Evolutionary conservation across 2,113 vertebrate genomes (phyloP), one percentile per base, ranked within the genome.

Genomic region (Gallinago paraguaiae): DNA sequence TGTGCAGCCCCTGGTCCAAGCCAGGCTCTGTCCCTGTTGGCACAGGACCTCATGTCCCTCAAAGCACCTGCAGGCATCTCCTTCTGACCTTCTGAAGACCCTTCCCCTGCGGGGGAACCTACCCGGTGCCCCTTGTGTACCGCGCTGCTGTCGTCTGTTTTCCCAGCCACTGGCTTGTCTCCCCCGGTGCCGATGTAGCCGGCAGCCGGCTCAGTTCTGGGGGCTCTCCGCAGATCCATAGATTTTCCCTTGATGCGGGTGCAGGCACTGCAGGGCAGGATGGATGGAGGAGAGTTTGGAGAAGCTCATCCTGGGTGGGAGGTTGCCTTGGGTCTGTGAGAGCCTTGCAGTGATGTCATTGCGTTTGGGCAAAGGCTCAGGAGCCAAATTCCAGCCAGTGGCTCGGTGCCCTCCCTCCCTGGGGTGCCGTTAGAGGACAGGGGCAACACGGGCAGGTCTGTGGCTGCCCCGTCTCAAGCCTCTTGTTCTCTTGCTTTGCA

Each of bases 401-500:
- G 24, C 64, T 85, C 1, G 1, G 39, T 45, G 45, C 24, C 24
- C 30, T 59, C 46, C 39, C 7, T 69, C 35, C 64, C 17, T 39
- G 46, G 25, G 50, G 63, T 8, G 33, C 54, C 1, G 3, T 53
- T 35, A 50, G 39, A 25, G 41, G 54, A 51, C 23, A 12, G 35
- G 13, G 37, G 70, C 1, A 5, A 8, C 17, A 51, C 4, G 9
- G 28, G 25, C 53, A 18, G 22, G 25, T 41, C 50, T 51, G 45
- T 0, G 22, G 41, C 69, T 48, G 46, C 33, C 63, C 5, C 1
- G 1, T 22, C 70, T 83, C 0, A 0, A 63, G 35, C 45, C 11
- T 11, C 43, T 57, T 11, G 4, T 63, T 63, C 48, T 48, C 59
- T 31, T 28, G 50, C 41, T 76, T 71, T 59, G 37, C 95, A 99